phyloP scores from a whole-genome alignment of 64 coral and sea anemone species.

The Pocillopora damicornis region DNA sequence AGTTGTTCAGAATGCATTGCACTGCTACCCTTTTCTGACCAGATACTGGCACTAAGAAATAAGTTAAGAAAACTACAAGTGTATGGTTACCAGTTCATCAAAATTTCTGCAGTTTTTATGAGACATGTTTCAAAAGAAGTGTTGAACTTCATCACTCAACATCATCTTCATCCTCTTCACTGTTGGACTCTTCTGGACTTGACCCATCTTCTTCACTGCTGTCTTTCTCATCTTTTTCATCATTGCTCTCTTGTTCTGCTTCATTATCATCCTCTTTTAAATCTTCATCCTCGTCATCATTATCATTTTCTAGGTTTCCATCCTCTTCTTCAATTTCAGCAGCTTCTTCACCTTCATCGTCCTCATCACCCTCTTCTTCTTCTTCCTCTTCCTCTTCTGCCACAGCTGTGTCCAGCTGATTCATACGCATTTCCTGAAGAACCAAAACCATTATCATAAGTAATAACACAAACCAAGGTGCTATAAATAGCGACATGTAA shows the following conservation, averaged over 20 bases:
- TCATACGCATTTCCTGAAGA: constrained; percentile 45
- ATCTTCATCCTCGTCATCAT: neutral
- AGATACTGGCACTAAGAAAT: no score
- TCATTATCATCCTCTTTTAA: constrained; percentile 2
- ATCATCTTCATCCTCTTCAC: constrained; percentile 59
- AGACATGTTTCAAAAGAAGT: neutral
- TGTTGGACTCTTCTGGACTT: constrained; percentile 43
- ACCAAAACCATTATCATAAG: neutral
- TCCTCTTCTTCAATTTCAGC: constrained; percentile 39
- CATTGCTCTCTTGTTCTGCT: constrained; percentile 18
- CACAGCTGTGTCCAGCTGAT: constrained; percentile 56
- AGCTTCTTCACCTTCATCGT: constrained; percentile 43
- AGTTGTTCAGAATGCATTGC: no score
- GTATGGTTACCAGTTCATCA: no score
- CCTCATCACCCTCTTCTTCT: constrained; percentile 58
- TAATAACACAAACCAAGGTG: neutral
- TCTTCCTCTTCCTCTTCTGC: constrained; percentile 72
- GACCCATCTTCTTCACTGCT: constrained; percentile 56
- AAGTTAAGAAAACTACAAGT: no score
- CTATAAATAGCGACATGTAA: no score
- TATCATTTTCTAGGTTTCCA: constrained; percentile 13
- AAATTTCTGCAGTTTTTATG: no score
- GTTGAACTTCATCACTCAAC: neutral
- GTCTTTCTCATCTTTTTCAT: constrained; percentile 17
- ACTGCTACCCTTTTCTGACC: no score